Evolutionary conservation across 2,797 vertebrate genomes (phyloP).

Genomic region (Amphiprion clarkii): DNA sequence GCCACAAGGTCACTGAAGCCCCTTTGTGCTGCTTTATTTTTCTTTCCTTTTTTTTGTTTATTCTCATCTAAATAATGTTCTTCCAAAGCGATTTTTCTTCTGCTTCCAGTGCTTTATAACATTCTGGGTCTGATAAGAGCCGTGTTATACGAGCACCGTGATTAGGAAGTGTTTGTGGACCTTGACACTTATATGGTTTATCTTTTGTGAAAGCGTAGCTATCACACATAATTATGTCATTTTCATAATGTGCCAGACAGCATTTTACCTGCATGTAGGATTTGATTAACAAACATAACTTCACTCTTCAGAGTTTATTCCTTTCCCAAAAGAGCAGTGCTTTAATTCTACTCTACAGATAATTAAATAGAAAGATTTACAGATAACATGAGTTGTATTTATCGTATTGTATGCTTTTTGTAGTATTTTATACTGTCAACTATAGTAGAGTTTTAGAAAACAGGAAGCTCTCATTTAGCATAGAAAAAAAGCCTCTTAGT

Average conservation of each 20-base stretch:
- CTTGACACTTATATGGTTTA: conserved; percentile 6
- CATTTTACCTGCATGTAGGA: neutral
- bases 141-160: neutral
- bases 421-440: neutral
- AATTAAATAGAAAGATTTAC: neutral
- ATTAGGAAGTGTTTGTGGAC: neutral
- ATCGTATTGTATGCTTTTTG: neutral
- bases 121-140: neutral
- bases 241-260: neutral
- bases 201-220: neutral
- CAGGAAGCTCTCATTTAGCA: neutral
- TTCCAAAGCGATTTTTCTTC: neutral
- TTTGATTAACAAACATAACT: neutral
- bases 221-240: neutral
- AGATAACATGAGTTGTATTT: neutral
- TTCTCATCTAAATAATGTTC: conserved; percentile 12
- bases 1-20: conserved; percentile 46
- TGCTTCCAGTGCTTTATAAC: neutral
- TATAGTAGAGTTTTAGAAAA: neutral
- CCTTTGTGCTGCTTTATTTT: neutral
- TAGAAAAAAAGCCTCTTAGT: neutral
- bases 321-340: neutral
- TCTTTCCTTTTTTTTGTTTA: neutral
- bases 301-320: neutral
- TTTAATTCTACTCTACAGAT: neutral